phyloP scores from a whole-genome alignment of 1,140 invertebrate species.

The Atta texana region DNA sequence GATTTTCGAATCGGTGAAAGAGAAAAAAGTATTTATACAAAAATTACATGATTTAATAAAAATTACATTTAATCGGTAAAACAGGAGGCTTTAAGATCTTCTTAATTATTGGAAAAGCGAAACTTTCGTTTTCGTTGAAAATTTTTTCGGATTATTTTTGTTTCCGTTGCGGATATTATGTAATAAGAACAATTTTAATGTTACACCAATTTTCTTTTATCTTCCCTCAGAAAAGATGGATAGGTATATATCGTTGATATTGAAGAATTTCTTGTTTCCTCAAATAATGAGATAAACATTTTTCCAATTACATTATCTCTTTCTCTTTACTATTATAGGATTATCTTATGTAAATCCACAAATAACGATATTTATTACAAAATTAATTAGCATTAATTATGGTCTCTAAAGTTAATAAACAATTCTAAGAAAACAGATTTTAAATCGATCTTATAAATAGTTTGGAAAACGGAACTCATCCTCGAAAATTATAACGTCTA shows the following conservation, averaged over 20 bases:
- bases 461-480: not conserved
- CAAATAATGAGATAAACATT: too few relatives aligned
- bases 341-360: not conserved
- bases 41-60: too few relatives aligned
- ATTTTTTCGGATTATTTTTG: not conserved
- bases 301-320: too few relatives aligned
- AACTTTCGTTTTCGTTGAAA: not conserved
- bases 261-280: too few relatives aligned
- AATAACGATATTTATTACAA: not conserved
- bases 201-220: not conserved
- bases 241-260: too few relatives aligned
- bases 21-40: too few relatives aligned
- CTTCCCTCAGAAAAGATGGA: not conserved
- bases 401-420: not conserved
- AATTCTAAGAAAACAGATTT: not conserved
- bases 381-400: slow-evolving; percentile 8
- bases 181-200: slow-evolving; percentile 7
- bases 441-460: not conserved
- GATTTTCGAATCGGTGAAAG: too few relatives aligned
- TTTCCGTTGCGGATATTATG: not conserved
- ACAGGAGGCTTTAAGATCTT: too few relatives aligned
- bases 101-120: not conserved
- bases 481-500: not conserved
- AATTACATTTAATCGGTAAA: too few relatives aligned
- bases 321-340: too few relatives aligned